Conservation (phyloP, 2,113 vertebrate genomes). For the Poecilia latipinna region DNA sequence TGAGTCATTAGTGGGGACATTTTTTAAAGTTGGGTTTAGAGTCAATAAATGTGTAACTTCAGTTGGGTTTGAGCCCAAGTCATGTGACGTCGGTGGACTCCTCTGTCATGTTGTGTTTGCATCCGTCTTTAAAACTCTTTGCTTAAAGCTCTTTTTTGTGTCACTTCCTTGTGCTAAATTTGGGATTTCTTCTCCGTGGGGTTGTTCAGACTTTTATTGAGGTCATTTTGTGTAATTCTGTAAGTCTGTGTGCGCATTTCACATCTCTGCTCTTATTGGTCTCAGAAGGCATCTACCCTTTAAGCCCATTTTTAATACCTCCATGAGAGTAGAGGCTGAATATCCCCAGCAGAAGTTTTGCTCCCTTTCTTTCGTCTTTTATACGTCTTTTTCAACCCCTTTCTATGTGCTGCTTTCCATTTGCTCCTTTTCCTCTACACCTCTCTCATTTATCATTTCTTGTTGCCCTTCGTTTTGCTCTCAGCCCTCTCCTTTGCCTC, state of each 20-base stretch:
- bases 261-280: neutral
- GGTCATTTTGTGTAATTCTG: neutral
- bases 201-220: neutral
- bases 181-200: neutral
- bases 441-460: slow-evolving; percentile 54
- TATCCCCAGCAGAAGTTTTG: slow-evolving; percentile 23
- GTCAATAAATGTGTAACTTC: too few species aligned
- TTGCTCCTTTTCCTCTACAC: slow-evolving; percentile 4
- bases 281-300: neutral
- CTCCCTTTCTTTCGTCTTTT: slow-evolving; percentile 12
- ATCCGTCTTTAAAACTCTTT: neutral
- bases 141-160: neutral
- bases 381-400: slow-evolving; percentile 11
- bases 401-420: slow-evolving; percentile 19
- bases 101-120: neutral
- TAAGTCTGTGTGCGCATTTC: neutral
- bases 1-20: neutral
- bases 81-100: too few species aligned
- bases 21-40: neutral
- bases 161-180: neutral
- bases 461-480: slow-evolving; percentile 35
- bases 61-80: too few species aligned
- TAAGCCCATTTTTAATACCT: neutral
- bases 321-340: neutral
- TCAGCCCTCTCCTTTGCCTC: slow-evolving; percentile 28